A percentile compares a stretch with the other conserved stretches of the same genome.
Conservation (phyloP, 2,797 vertebrate genomes). For the Phyllotis vaccarum region DNA sequence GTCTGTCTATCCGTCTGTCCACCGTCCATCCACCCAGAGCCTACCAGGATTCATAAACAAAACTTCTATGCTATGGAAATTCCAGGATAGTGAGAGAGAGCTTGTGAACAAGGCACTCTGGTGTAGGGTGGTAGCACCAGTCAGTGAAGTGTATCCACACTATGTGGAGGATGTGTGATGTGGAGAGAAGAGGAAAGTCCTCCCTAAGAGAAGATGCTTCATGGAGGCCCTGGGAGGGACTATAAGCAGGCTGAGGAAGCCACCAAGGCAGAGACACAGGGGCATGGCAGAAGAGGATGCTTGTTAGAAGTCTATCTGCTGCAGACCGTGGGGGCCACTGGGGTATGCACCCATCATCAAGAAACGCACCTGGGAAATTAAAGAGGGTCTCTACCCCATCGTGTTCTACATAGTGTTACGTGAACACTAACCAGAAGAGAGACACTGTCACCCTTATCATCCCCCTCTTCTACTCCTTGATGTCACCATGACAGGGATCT, state of each 20-base stretch:
- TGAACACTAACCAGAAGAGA: too few species aligned
- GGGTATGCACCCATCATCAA: neutral
- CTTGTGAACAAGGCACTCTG: neutral
- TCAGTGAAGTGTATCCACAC: neutral
- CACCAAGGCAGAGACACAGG: neutral
- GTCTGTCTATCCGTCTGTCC: too few species aligned
- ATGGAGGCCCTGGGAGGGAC: neutral
- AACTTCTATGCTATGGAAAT: neutral
- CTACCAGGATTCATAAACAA: conserved; percentile 28
- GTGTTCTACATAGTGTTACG: too few species aligned
- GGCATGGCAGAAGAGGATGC: neutral
- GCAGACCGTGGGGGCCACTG: neutral
- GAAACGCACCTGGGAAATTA: neutral
- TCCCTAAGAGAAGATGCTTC: neutral
- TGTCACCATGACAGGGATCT: neutral
- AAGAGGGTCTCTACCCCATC: neutral
- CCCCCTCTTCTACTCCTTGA: neutral
- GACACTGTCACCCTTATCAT: neutral
- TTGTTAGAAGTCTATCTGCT: neutral
- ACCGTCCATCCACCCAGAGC: neutral
- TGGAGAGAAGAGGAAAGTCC: neutral
- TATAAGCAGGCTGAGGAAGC: neutral
- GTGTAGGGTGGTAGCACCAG: neutral
- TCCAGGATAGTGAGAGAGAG: neutral
- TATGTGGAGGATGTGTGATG: neutral